Percentiles rank a stretch among this genome's conserved stretches.
These are phyloP conservation scores for Pterocles gutturalis DNA, from an alignment of 2,113 vertebrate species.

Conservation along the genomic window DNA sequence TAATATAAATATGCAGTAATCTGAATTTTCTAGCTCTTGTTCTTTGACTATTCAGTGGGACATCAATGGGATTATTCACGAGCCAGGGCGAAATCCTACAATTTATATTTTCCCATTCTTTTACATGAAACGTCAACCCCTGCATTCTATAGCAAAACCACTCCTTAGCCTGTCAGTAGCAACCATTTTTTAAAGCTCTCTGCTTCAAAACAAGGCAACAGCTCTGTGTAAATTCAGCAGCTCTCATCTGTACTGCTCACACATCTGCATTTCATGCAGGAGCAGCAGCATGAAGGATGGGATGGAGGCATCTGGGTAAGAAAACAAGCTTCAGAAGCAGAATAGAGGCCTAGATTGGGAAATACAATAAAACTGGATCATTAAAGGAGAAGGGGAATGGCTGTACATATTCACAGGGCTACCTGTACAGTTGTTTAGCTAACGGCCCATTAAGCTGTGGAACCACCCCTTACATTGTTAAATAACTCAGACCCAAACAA, in stretches of 20 bases:
- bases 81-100: not conserved
- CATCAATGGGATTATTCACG: conserved; percentile 41
- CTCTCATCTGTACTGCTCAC: not conserved
- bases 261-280: not conserved
- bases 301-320: not conserved
- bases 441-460: conserved; percentile 30
- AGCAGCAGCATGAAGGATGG: not conserved
- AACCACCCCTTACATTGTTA: conserved; percentile 30
- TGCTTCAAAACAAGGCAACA: not conserved
- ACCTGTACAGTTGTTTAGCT: not conserved
- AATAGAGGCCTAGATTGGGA: not conserved
- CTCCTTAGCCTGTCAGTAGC: not conserved
- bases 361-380: conserved; percentile 27
- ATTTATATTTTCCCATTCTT: not conserved
- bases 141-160: not conserved
- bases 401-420: not conserved
- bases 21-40: not conserved
- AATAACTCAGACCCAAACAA: not conserved
- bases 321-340: conserved; percentile 22
- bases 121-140: not conserved
- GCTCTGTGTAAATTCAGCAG: not conserved
- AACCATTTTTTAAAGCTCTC: not conserved
- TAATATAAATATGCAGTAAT: conserved; percentile 38
- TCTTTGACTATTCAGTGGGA: conserved; percentile 35
- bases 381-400: conserved; percentile 51